Percentiles rank a stretch among this genome's conserved stretches.
phyloP scores from a whole-genome alignment of 2,113 vertebrate genomes.

The Eira barbara region DNA sequence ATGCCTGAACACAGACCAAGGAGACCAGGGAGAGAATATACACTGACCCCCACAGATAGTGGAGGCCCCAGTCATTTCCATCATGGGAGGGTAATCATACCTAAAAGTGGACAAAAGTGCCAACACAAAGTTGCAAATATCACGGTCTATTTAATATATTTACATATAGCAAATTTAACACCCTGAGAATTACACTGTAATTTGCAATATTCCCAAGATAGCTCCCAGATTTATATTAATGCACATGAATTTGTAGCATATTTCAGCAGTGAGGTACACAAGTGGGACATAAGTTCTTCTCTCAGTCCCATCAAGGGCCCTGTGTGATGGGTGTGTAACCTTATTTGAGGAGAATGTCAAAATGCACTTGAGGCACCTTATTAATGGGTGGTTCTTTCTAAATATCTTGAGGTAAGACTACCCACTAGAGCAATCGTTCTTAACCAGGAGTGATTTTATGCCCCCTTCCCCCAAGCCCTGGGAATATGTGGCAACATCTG shows the following conservation, averaged over 20 bases:
- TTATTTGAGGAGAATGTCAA: neutral
- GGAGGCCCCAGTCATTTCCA: neutral
- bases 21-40: neutral
- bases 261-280: neutral
- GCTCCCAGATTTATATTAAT: neutral
- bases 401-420: neutral
- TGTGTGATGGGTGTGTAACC: neutral
- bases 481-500: neutral
- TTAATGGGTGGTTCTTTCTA: neutral
- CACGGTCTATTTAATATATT: neutral
- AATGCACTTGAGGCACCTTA: neutral
- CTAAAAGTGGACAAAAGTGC: neutral
- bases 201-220: neutral
- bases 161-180: neutral
- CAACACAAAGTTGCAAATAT: neutral
- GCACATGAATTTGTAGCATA: neutral
- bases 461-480: neutral
- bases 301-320: neutral
- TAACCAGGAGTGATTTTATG: neutral
- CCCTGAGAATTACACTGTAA: neutral
- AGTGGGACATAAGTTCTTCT: neutral
- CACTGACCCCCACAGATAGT: neutral
- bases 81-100: neutral
- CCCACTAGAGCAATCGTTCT: neutral
- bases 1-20: neutral